phyloP scores from a whole-genome alignment of 2,888 invertebrate genomes.

The Physocephala rufipes region DNA sequence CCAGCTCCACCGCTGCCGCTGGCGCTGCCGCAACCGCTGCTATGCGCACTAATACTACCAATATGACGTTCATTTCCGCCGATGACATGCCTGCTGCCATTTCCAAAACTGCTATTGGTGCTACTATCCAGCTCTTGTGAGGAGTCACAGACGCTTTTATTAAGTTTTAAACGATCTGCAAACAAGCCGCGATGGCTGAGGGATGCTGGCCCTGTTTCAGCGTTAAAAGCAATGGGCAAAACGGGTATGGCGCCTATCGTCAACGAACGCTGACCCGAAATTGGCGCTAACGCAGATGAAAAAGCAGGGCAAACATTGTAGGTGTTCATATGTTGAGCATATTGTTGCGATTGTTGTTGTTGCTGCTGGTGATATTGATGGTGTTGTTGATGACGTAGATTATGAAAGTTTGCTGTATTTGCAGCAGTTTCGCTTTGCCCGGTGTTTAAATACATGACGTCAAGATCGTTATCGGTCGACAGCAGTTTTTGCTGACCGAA shows the following conservation, averaged over 20 bases:
- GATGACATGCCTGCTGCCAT: conserved; percentile 42
- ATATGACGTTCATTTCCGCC: conserved; percentile 40
- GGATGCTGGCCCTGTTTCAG: background rate
- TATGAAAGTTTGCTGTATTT: conserved; percentile 35
- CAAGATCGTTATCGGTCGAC: conserved; percentile 37
- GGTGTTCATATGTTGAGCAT: conserved; percentile 28
- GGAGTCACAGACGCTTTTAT: conserved; percentile 58
- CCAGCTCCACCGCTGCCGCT: conserved; percentile 46
- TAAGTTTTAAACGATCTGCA: conserved; percentile 53
- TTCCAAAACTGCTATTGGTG: conserved; percentile 45
- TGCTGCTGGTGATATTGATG: conserved; percentile 37
- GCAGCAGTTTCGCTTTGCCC: conserved; percentile 17
- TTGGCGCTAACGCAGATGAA: conserved; percentile 38
- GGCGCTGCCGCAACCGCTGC: conserved; percentile 39
- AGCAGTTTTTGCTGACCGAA: conserved; percentile 38
- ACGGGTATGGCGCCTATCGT: conserved; percentile 53
- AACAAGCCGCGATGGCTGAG: conserved; percentile 51
- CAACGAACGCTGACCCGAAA: background rate
- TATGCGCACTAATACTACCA: conserved; percentile 41
- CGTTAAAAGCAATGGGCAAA: conserved; percentile 48
- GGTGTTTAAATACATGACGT: conserved; percentile 1
- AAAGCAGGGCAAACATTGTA: conserved; percentile 36
- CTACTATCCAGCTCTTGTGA: conserved; percentile 57
- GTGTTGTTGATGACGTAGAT: conserved; percentile 20
- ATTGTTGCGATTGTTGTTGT: conserved; percentile 30